Evolutionary conservation across 2,797 vertebrate species (phyloP).

Genomic region (Pangasius sanitwongsei): DNA sequence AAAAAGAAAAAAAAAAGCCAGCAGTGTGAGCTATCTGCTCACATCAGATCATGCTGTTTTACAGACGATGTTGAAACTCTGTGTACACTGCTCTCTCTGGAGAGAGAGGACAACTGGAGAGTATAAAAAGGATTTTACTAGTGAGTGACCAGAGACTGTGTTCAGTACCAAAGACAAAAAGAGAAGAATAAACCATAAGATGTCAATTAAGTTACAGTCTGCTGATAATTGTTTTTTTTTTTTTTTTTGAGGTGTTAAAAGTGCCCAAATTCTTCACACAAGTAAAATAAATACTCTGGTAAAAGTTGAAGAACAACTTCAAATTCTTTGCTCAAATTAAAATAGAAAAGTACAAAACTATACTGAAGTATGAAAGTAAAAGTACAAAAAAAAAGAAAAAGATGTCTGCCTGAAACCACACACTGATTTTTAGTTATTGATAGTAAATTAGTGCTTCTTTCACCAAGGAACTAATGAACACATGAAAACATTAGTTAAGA

Average conservation of each 20-base stretch:
- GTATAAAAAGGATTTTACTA: not conserved
- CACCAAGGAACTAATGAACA: not conserved
- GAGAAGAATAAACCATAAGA: not conserved
- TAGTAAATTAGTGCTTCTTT: not conserved
- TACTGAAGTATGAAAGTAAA: not conserved
- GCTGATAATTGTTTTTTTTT: not conserved
- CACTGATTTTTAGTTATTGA: too few species aligned
- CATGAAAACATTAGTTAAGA: not conserved
- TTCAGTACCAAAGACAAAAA: not conserved
- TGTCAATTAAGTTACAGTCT: not conserved
- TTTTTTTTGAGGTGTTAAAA: not conserved
- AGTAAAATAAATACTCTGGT: not conserved
- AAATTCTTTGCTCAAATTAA: not conserved
- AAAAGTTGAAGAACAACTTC: not conserved
- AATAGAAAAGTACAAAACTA: not conserved
- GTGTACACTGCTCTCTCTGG: not conserved
- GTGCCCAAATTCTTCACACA: not conserved
- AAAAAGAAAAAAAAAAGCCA: not conserved
- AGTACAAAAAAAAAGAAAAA: not conserved
- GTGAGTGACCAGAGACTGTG: not conserved
- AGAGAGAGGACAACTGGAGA: not conserved
- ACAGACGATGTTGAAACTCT: not conserved
- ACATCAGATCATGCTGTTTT: not conserved
- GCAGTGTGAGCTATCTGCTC: conserved; percentile 2
- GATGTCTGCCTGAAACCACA: too few species aligned